Evolutionary conservation across 2,113 vertebrate species (phyloP).

Genomic region (Plestiodon gilberti): DNA sequence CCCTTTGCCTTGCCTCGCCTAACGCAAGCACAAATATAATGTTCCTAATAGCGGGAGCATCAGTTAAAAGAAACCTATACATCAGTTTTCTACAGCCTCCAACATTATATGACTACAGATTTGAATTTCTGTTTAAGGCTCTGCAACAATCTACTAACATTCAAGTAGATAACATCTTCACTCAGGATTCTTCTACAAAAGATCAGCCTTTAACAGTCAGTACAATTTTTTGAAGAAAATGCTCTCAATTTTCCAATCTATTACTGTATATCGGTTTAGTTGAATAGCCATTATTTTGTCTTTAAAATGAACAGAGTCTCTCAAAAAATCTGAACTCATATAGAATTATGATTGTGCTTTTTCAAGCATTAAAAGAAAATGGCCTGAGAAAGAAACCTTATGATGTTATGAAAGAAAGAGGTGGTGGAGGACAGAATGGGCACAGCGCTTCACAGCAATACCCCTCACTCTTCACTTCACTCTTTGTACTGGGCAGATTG

Average conservation of each 20-base stretch:
- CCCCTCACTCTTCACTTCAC: too few relatives aligned
- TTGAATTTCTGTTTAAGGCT: conserved; percentile 72
- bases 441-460: too few relatives aligned
- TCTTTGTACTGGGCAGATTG: too few relatives aligned
- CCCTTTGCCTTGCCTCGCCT: not conserved
- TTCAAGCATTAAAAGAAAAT: conserved; percentile 53
- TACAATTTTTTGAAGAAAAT: conserved; percentile 67
- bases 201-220: conserved; percentile 65
- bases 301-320: conserved; percentile 49
- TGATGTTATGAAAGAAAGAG: too few relatives aligned
- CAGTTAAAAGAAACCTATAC: not conserved
- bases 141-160: conserved; percentile 69
- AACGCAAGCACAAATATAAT: not conserved
- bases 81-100: conserved; percentile 47
- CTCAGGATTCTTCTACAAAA: conserved; percentile 68
- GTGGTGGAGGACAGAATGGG: too few relatives aligned
- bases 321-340: conserved; percentile 65
- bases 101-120: conserved; percentile 65
- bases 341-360: conserved; percentile 66
- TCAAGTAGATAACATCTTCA: conserved; percentile 67
- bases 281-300: conserved; percentile 75
- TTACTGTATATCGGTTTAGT: conserved; percentile 63
- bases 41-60: not conserved
- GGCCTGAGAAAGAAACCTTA: conserved; percentile 24
- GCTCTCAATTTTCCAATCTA: conserved; percentile 72